Percentiles rank a stretch among this genome's conserved stretches.
These are phyloP conservation scores for Agraylea sexmaculata DNA, from an alignment of 1,140 invertebrate genomes.

Conservation along the genomic window DNA sequence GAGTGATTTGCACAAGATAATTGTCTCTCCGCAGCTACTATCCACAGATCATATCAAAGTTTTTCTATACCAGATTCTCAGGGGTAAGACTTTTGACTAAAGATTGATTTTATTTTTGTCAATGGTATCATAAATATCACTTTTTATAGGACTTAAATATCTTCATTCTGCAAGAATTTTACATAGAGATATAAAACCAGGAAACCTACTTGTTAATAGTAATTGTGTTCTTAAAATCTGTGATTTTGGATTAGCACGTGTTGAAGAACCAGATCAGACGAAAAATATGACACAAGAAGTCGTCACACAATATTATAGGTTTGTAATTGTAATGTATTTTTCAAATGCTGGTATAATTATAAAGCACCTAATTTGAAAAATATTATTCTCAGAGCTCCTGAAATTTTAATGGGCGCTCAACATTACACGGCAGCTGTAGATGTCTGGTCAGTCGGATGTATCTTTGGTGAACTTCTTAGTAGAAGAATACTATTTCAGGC, in stretches of 20 bases:
- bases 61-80: slow-evolving; percentile 98
- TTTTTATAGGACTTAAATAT: slow-evolving; percentile 83
- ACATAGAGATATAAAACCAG: slow-evolving; percentile 98
- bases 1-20: slow-evolving; percentile 99
- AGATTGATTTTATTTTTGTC: slow-evolving; percentile 3
- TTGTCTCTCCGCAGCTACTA: slow-evolving; percentile 95
- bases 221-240: slow-evolving; percentile 99
- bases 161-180: slow-evolving; percentile 94
- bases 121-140: slow-evolving; percentile 16
- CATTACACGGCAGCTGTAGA: slow-evolving; percentile 96
- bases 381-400: slow-evolving; percentile 63
- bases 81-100: slow-evolving; percentile 58
- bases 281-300: slow-evolving; percentile 98
- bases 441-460: slow-evolving; percentile 99
- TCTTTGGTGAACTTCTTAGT: slow-evolving; percentile 93
- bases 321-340: neutral
- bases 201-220: slow-evolving; percentile 95
- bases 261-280: slow-evolving; percentile 84
- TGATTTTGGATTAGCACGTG: slow-evolving; percentile 88
- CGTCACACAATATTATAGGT: slow-evolving; percentile 92
- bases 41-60: slow-evolving; percentile 99
- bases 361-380: neutral
- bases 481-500: slow-evolving; percentile 95
- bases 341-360: neutral
- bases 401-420: slow-evolving; percentile 94